Conservation (phyloP, 2,797 vertebrate genomes). For the Lepus townsendii region DNA sequence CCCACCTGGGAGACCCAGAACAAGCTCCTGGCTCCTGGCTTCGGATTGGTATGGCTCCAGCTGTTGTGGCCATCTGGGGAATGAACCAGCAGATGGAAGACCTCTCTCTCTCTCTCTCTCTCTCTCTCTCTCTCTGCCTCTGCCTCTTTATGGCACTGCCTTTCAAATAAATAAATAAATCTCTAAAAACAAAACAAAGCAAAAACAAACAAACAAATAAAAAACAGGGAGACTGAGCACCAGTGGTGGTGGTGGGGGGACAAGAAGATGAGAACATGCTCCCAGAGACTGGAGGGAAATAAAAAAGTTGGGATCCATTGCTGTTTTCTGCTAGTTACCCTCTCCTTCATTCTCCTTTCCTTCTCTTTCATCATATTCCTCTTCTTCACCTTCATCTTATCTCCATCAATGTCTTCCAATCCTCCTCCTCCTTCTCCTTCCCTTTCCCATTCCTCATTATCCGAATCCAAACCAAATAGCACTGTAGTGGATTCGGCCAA, state of each 20-base stretch:
- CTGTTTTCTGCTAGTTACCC: conserved; percentile 95
- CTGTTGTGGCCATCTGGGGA: no score
- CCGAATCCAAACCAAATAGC: conserved; percentile 99
- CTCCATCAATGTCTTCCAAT: conserved; percentile 98
- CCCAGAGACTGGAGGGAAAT: conserved; percentile 95
- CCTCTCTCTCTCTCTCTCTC: no score
- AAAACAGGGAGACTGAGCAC: conserved; percentile 90
- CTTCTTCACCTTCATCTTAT: conserved; percentile 98
- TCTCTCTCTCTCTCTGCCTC: no score
- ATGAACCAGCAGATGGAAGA: no score
- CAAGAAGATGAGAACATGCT: conserved; percentile 94
- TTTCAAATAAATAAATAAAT: no score
- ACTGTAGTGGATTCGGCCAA: conserved; percentile 87
- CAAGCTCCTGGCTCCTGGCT: no score
- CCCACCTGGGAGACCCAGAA: no score
- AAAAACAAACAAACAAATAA: no score
- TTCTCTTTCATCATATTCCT: conserved; percentile 98
- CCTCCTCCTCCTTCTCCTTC: conserved; percentile 97
- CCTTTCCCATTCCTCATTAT: conserved; percentile 98
- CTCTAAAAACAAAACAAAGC: no score
- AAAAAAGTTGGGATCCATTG: conserved; percentile 92
- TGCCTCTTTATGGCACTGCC: no score
- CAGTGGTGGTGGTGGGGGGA: conserved; percentile 74
- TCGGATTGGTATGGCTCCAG: no score
- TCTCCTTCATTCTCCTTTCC: conserved; percentile 99